phyloP scores from a whole-genome alignment of 2,888 invertebrate species.

The Patella depressa region DNA sequence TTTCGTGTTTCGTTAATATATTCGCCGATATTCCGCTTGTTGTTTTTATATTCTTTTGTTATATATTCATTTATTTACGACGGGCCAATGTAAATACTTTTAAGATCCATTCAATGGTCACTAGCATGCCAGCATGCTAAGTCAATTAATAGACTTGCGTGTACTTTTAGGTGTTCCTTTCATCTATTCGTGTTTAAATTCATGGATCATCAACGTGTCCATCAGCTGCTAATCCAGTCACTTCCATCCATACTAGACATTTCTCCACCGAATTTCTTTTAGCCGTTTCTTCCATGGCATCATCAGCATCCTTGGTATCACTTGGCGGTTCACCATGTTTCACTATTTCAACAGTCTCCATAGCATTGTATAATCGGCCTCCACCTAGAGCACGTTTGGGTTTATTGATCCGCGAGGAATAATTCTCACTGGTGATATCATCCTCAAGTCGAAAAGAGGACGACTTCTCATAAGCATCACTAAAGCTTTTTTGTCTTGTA shows the following conservation, averaged over 20 bases:
- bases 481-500: slow-evolving; percentile 31
- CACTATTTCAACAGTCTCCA: slow-evolving; percentile 44
- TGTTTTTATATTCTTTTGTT: too few species aligned
- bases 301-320: slow-evolving; percentile 31
- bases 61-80: too few species aligned
- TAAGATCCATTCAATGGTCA: too few species aligned
- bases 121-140: too few species aligned
- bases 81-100: too few species aligned
- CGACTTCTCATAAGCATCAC: slow-evolving; percentile 34
- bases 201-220: too few species aligned
- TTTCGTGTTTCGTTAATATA: too few species aligned
- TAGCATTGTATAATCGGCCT: slow-evolving; percentile 37
- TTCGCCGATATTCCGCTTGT: too few species aligned
- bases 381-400: slow-evolving; percentile 37
- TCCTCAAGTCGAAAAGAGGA: slow-evolving; percentile 33
- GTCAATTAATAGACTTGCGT: too few species aligned
- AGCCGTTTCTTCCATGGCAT: slow-evolving; percentile 40
- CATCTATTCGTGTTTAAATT: too few species aligned
- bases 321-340: slow-evolving; percentile 27
- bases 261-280: slow-evolving; percentile 49
- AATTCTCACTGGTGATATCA: slow-evolving; percentile 40
- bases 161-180: too few species aligned
- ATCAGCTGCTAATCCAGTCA: slow-evolving; percentile 20
- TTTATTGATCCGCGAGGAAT: slow-evolving; percentile 14
- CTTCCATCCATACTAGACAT: slow-evolving; percentile 55